Percentiles rank a stretch among this genome's conserved stretches.
Evolutionary conservation across 1,140 invertebrate genomes (phyloP).

Genomic region (Drosophila truncata): DNA sequence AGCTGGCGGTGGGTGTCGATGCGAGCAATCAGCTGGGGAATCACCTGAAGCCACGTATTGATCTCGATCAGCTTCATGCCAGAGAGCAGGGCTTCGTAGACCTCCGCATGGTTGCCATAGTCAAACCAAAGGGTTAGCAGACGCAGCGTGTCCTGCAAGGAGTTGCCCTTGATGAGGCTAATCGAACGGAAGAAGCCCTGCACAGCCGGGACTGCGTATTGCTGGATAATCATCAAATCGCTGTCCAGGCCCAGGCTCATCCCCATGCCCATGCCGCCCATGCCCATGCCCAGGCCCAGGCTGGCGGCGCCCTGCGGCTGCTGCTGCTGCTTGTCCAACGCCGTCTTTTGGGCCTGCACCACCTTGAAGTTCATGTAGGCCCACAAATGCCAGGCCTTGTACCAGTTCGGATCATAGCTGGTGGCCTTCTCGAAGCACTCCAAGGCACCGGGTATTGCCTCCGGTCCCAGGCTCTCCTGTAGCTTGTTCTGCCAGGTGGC

Average conservation of each 20-base stretch:
- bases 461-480: constrained; percentile 90
- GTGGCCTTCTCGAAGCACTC: constrained; percentile 95
- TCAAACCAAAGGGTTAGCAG: constrained; percentile 98
- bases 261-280: constrained; percentile 12
- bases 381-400: constrained; percentile 99
- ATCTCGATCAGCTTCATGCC: constrained; percentile 97
- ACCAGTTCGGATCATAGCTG: constrained; percentile 94
- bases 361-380: constrained; percentile 99
- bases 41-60: constrained; percentile 99
- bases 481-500: constrained; percentile 96
- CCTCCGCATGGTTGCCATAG: constrained; percentile 96
- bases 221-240: constrained; percentile 88
- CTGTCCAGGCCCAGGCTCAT: constrained; percentile 62
- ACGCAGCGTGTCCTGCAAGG: constrained; percentile 98
- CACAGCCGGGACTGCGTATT: constrained; percentile 96
- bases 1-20: constrained; percentile 96
- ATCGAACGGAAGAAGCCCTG: constrained; percentile 98
- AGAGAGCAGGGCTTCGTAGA: constrained; percentile 96
- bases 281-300: constrained; percentile 6
- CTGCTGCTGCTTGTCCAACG: constrained; percentile 68
- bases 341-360: constrained; percentile 91
- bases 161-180: constrained; percentile 95
- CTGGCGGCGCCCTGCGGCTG: constrained; percentile 43
- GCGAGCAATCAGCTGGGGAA: constrained; percentile 98
- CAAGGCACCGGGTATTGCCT: constrained; percentile 93